Percentiles rank a stretch among this genome's conserved stretches.
Conservation (phyloP, 2,113 vertebrate genomes). For the Pagrus major region DNA sequence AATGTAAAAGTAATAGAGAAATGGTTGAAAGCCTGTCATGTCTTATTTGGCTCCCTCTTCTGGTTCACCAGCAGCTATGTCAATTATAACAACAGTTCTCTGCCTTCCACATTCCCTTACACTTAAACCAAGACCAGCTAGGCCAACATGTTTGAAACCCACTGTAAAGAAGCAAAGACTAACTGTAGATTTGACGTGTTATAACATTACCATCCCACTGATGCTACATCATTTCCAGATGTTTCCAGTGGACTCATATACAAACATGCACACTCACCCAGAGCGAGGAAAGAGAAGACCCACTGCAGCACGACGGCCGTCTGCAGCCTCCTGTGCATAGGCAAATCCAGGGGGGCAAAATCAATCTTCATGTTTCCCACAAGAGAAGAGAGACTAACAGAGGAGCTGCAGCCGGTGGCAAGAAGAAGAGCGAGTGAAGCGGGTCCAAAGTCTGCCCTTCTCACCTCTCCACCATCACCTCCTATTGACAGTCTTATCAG, state of each 20-base stretch:
- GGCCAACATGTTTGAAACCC: neutral
- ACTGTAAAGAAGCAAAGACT: neutral
- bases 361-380: slow-evolving; percentile 83
- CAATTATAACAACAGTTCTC: neutral
- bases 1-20: neutral
- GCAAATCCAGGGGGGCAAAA: slow-evolving; percentile 84
- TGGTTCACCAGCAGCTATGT: neutral
- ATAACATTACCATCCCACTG: neutral
- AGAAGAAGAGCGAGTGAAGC: slow-evolving; percentile 23
- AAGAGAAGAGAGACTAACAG: slow-evolving; percentile 16
- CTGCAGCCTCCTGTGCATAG: slow-evolving; percentile 86
- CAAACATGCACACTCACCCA: slow-evolving; percentile 84
- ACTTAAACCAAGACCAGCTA: neutral
- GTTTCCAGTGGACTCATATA: neutral
- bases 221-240: neutral
- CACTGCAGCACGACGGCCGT: slow-evolving; percentile 84
- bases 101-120: neutral
- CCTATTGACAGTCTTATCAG: slow-evolving; percentile 64
- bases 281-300: slow-evolving; percentile 86
- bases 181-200: neutral
- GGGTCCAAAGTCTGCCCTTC: slow-evolving; percentile 81
- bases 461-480: slow-evolving; percentile 44
- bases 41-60: slow-evolving; percentile 21
- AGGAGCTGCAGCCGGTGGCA: neutral
- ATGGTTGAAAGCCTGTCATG: neutral